Evolutionary conservation across 2,113 vertebrate genomes (phyloP).

Genomic region (Tragelaphus strepsiceros): DNA sequence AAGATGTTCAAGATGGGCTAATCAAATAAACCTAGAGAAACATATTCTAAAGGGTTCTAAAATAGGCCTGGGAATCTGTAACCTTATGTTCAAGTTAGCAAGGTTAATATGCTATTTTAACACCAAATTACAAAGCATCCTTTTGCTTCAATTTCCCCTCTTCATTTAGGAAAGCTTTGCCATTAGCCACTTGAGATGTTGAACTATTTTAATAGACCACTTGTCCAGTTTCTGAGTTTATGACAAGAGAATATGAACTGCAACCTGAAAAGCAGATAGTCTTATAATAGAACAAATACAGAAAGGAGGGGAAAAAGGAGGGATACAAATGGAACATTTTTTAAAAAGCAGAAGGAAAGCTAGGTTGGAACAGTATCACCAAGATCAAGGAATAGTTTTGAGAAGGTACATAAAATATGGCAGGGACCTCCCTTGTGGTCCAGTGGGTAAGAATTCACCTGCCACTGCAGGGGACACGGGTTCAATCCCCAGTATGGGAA

Average conservation of each 20-base stretch:
- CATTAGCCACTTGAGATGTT: not conserved
- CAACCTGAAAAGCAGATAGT: not conserved
- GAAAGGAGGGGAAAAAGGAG: not conserved
- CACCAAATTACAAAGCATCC: not conserved
- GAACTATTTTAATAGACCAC: not conserved
- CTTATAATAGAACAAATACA: constrained; percentile 13
- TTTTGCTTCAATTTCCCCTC: not conserved
- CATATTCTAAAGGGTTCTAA: not conserved
- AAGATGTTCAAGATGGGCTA: not conserved
- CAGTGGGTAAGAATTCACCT: not conserved
- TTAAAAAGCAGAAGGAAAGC: not conserved
- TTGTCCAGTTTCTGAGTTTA: not conserved
- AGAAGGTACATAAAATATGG: not conserved
- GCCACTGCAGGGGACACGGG: not conserved
- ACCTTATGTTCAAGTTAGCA: not conserved
- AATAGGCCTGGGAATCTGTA: not conserved
- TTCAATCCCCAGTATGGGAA: not conserved
- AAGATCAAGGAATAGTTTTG: not conserved
- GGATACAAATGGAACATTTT: not conserved
- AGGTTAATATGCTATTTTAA: constrained; percentile 24
- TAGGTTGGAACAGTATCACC: not conserved
- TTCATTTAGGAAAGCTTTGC: not conserved
- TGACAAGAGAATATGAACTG: not conserved
- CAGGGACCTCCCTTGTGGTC: not conserved
- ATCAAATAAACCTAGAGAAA: not conserved